Percentiles rank a stretch among this genome's conserved stretches.
phyloP scores from a whole-genome alignment of 2,888 invertebrate genomes.

The Heterodera filipjevi region DNA sequence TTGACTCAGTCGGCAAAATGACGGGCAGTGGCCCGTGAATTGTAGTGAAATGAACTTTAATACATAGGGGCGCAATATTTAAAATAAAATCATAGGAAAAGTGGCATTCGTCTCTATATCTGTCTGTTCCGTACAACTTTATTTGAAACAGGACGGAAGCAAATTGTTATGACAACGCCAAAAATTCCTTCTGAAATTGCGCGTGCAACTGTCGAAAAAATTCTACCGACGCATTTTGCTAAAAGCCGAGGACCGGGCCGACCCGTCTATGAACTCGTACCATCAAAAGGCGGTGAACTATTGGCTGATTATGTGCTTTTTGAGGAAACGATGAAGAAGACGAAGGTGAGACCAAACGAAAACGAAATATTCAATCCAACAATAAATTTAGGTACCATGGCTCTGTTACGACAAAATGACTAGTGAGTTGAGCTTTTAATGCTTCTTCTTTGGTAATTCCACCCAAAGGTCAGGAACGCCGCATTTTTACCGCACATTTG shows the following conservation, averaged over 20 bases:
- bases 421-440: conserved; percentile 36
- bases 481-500: conserved; percentile 57
- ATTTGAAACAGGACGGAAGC: no score
- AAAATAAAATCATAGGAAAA: no score
- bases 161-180: background rate
- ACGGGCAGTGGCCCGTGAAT: no score
- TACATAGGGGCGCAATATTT: no score
- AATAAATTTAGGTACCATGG: conserved; percentile 51
- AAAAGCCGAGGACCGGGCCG: conserved; percentile 45
- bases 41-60: no score
- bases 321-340: conserved; percentile 56
- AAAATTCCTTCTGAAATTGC: conserved; percentile 6
- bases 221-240: conserved; percentile 43
- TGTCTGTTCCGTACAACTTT: no score
- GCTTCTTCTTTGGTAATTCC: background rate
- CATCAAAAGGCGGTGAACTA: conserved; percentile 50
- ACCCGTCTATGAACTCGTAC: conserved; percentile 48
- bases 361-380: no score
- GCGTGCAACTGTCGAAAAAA: background rate
- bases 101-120: no score
- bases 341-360: conserved; percentile 21
- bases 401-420: conserved; percentile 53
- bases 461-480: conserved; percentile 43
- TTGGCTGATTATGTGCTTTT: conserved; percentile 62
- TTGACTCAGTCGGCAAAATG: no score